phyloP scores from a whole-genome alignment of 2,113 vertebrate species.

The Circaetus cinerascens region DNA sequence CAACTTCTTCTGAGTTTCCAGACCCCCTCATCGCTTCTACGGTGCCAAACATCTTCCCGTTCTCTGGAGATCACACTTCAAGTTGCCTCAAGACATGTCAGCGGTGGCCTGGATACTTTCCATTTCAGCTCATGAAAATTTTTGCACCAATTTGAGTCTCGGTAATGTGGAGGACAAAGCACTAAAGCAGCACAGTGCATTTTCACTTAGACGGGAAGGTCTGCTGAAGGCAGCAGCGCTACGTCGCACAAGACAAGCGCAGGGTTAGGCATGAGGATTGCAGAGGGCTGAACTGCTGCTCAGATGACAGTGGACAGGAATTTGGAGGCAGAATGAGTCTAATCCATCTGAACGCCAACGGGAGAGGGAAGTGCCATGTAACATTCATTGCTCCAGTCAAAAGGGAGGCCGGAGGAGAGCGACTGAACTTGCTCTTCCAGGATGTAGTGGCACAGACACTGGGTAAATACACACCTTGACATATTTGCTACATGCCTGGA shows the following conservation, averaged over 20 bases:
- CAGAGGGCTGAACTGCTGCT: background rate
- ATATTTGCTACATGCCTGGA: background rate
- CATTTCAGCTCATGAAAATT: background rate
- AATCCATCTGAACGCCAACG: background rate
- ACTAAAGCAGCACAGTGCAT: background rate
- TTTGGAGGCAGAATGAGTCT: background rate
- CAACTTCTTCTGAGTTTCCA: background rate
- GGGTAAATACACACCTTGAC: background rate
- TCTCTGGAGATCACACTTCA: background rate
- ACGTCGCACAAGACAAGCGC: fast-evolving
- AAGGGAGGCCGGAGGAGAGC: background rate
- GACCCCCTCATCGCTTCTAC: background rate
- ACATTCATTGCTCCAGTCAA: fast-evolving
- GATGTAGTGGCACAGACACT: background rate
- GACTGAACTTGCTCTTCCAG: background rate
- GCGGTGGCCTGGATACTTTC: background rate
- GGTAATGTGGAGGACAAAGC: background rate
- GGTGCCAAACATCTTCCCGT: background rate
- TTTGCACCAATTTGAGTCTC: background rate
- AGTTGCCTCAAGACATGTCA: background rate
- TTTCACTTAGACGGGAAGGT: background rate
- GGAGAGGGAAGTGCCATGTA: background rate
- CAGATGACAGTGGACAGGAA: background rate
- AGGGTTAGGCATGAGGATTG: background rate
- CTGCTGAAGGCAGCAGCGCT: background rate